These are phyloP conservation scores for Ecliptopera silaceata DNA, from an alignment of 2,888 invertebrate species.

Conservation along the genomic window DNA sequence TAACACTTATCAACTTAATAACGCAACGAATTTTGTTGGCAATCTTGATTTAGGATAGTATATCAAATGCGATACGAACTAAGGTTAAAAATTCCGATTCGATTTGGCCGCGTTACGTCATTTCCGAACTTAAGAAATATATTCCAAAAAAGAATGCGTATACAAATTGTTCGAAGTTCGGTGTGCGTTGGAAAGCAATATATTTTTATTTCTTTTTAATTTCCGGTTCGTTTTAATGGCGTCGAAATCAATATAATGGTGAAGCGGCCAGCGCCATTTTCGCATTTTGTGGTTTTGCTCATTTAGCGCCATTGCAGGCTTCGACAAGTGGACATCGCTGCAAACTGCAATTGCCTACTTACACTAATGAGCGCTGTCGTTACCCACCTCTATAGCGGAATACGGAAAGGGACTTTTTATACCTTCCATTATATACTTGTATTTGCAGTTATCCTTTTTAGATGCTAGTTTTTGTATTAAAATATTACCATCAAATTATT, in stretches of 20 bases:
- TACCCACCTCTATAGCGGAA: constrained; percentile 48
- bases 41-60: constrained; percentile 21
- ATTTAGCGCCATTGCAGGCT: constrained; percentile 70
- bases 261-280: constrained; percentile 72
- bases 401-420: constrained; percentile 14
- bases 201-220: constrained; percentile 82
- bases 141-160: constrained; percentile 74
- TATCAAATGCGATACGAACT: constrained; percentile 23
- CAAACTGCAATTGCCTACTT: constrained; percentile 41
- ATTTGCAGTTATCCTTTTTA: too few relatives aligned
- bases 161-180: constrained; percentile 80
- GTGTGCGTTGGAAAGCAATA: constrained; percentile 80
- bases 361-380: constrained; percentile 62
- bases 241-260: constrained; percentile 82
- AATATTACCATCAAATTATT: too few relatives aligned
- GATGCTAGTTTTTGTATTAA: too few relatives aligned
- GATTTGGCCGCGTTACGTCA: constrained; percentile 39
- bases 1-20: constrained; percentile 51
- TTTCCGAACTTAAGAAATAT: constrained; percentile 52
- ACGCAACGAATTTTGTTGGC: constrained; percentile 44
- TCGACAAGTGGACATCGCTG: constrained; percentile 42
- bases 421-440: too few relatives aligned
- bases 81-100: constrained; percentile 40
- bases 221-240: constrained; percentile 81
- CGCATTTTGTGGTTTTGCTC: constrained; percentile 79